Evolutionary conservation across 2,888 invertebrate genomes (phyloP).

Genomic region (Serripes groenlandicus): DNA sequence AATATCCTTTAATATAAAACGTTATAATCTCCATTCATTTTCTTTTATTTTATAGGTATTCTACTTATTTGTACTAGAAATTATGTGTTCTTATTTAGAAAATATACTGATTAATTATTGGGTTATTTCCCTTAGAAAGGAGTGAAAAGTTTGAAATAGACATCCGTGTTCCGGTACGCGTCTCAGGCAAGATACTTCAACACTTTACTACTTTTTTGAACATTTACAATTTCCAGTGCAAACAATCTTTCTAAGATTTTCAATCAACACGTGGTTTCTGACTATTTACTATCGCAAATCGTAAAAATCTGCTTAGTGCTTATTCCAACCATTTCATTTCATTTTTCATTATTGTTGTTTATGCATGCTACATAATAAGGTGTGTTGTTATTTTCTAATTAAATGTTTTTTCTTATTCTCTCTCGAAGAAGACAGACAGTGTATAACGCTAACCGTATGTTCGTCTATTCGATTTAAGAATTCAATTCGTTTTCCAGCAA

Average conservation of each 20-base stretch:
- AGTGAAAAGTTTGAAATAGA: slow-evolving; percentile 33
- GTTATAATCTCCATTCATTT: too few species aligned
- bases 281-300: slow-evolving; percentile 19
- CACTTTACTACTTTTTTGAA: slow-evolving; percentile 27
- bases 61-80: not conserved
- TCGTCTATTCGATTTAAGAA: too few species aligned
- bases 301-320: not conserved
- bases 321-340: too few species aligned
- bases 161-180: slow-evolving; percentile 51
- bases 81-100: not conserved
- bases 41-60: too few species aligned
- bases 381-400: too few species aligned
- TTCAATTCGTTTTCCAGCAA: too few species aligned
- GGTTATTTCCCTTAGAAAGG: slow-evolving; percentile 20
- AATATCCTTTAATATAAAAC: too few species aligned
- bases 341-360: too few species aligned
- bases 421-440: too few species aligned
- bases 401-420: too few species aligned
- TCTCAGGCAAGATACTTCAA: slow-evolving; percentile 59
- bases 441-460: too few species aligned
- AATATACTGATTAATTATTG: not conserved
- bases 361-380: too few species aligned
- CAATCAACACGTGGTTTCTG: not conserved
- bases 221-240: slow-evolving; percentile 11
- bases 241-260: slow-evolving; percentile 16